Evolutionary conservation across 2,888 invertebrate genomes (phyloP).

Genomic region (Ischnura elegans): DNA sequence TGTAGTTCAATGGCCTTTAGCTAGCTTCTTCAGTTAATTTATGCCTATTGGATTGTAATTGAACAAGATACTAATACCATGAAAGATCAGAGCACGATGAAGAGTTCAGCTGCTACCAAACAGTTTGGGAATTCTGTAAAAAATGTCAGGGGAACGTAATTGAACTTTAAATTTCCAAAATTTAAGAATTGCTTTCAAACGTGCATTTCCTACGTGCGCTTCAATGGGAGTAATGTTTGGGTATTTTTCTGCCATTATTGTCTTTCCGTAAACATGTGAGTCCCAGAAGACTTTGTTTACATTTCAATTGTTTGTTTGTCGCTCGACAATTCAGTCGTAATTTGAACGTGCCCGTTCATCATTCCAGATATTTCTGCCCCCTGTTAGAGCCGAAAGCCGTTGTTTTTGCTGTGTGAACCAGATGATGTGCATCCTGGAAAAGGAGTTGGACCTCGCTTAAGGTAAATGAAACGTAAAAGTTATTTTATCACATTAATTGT

Average conservation of each 20-base stretch:
- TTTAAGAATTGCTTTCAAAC: too few species aligned
- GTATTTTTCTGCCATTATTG: neutral
- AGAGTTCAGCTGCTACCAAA: too few species aligned
- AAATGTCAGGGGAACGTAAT: too few species aligned
- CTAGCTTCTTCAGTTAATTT: too few species aligned
- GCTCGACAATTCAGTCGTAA: neutral
- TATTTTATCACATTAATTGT: too few species aligned
- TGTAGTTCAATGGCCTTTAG: too few species aligned
- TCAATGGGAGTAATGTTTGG: neutral
- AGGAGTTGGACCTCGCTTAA: neutral
- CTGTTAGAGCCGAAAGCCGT: neutral
- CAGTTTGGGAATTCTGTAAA: too few species aligned
- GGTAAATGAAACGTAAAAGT: neutral
- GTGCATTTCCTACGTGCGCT: too few species aligned
- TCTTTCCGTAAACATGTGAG: neutral
- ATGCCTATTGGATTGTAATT: too few species aligned
- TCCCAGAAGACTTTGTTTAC: neutral
- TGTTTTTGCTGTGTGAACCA: neutral
- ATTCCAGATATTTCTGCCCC: neutral
- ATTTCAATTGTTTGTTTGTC: neutral
- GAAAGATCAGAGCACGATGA: too few species aligned
- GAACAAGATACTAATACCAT: too few species aligned
- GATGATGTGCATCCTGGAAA: neutral
- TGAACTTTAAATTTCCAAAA: too few species aligned
- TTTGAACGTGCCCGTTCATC: neutral